Base-by-base conservation (phyloP, 2,113 vertebrate species). In the Formicarius rufipectus region DNA sequence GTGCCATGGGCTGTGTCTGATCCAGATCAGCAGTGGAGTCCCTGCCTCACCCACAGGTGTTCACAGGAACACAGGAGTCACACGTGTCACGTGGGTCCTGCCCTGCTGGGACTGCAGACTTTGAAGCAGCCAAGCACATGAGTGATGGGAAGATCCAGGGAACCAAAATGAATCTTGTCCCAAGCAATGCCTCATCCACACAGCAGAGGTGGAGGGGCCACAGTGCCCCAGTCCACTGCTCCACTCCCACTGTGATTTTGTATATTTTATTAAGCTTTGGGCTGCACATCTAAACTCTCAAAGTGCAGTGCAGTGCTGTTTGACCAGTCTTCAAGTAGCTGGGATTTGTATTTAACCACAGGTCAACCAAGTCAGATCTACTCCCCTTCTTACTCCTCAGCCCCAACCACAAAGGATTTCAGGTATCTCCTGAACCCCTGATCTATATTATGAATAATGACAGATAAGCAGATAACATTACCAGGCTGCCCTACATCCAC, bases 1-100 rank as follows among this genome's bases (percentile, higher is more conserved):
- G 37, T 1, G 3, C 66, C 31, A 66, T 1, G 13, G 37, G 42
- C 35, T 35, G 30, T 37, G 53, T 21, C 47, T 42, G 39, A 37
- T 12, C 3, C 4, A 30, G 19, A 62, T 7, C 30, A 56, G 49
- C 0, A 1, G 7, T 6, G n/a, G 53, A 52, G 76, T 19, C 53
- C 59, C 27, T 1, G 3, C 31, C 18, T n/a, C 0, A 0, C 17
- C 35, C 52, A n/a, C 2, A 4, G 10, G 2, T 10, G 80, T 44
- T 74, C 50, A 55, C 25, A 37, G 44, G 31, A 53, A 6, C 33
- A 28, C 44, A 22, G 58, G 50, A 14, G 14, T 18, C 71, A 85
- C 44, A 21, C 22, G 50, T 17, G 16, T 19, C 71, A 88, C 6
- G 64, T 4, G 20, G 13, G 53, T 52, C 66, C 66, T 82, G 60